Evolutionary conservation across 2,113 vertebrate genomes (phyloP), one percentile per base, ranked within the genome.

Genomic region (Triplophysa dalaica): DNA sequence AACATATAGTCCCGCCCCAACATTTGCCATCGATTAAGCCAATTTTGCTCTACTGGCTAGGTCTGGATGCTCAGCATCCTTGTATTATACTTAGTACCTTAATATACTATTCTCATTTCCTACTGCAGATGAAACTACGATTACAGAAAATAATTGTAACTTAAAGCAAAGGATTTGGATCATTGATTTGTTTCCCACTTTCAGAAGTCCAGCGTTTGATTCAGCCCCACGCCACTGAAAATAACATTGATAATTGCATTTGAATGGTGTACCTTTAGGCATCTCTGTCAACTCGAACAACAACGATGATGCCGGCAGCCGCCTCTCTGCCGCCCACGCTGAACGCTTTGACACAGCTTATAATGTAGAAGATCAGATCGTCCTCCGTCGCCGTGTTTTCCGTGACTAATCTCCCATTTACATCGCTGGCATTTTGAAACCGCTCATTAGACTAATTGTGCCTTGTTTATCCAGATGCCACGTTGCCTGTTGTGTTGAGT

Each of bases 391-490:
- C 41, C 67, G 77, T 82, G 65, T 58, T 81, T 56, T 22, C 66
- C 38, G n/a, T 75, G 82, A 74, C 69, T 73, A 79, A 81, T 82
- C 61, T 80, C 70, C 45, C 80, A 83, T 87, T 83, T 70, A 82
- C 69, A 62, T 72, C 67, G 48, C 77, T 33, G 80, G 80, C 66
- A 82, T 84, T 84, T 84, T 76, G 81, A 62, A 84, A 54, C 33
- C 50, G 66, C 81, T 85, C 83, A 87, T 87, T 87, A 82, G 16
- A 68, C 80, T 85, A 87, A 87, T 87, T 85, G 82, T 80, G 68
- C 82, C 82, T 82, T 85, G 78, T 82, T 87, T 82, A 22, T 81
- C 76, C 75, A 84, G 78, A 84, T 84, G 74, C 80, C 12, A 41
- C 74, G 50, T 80, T 70, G 64, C 80, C 82, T 80, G 75, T 85